Percentiles rank a stretch among this genome's conserved stretches.
Evolutionary conservation across 2,113 vertebrate species (phyloP).

Genomic region (Pholis gunnellus): DNA sequence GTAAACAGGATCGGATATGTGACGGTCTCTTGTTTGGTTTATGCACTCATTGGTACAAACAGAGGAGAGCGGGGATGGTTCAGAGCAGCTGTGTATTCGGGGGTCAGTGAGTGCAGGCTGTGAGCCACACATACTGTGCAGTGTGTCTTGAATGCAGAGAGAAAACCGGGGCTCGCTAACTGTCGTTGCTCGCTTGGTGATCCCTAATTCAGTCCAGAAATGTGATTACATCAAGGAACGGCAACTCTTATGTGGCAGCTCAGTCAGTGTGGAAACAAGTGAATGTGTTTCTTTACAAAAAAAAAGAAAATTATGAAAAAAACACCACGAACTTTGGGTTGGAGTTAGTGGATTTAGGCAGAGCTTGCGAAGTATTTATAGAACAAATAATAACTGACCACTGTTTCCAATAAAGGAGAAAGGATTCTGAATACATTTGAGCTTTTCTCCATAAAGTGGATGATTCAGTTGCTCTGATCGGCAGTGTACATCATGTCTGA

Average conservation of each 20-base stretch:
- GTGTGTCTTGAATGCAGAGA: slow-evolving; percentile 66
- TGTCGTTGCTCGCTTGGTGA: slow-evolving; percentile 53
- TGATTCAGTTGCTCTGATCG: slow-evolving; percentile 45
- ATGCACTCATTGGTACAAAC: slow-evolving; percentile 32
- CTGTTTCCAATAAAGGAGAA: slow-evolving; percentile 34
- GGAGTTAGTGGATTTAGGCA: background rate
- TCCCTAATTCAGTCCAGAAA: slow-evolving; percentile 39
- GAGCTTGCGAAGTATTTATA: slow-evolving; percentile 5
- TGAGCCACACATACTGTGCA: slow-evolving; percentile 61
- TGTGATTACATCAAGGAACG: slow-evolving; percentile 38
- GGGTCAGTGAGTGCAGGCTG: slow-evolving; percentile 73
- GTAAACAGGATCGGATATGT: slow-evolving; percentile 20
- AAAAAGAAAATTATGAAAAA: no score
- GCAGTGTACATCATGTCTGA: slow-evolving; percentile 35
- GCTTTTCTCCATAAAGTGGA: slow-evolving; percentile 23
- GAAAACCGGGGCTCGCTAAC: slow-evolving; percentile 27
- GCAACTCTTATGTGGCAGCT: slow-evolving; percentile 1
- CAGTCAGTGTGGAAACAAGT: slow-evolving; percentile 19
- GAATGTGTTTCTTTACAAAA: background rate
- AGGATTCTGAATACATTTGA: slow-evolving; percentile 12
- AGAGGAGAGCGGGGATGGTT: slow-evolving; percentile 54
- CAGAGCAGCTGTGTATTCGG: slow-evolving; percentile 71
- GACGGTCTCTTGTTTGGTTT: slow-evolving; percentile 34
- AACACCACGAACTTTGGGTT: slow-evolving; percentile 2
- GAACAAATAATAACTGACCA: slow-evolving; percentile 6